Percentiles rank a stretch among this genome's conserved stretches.
phyloP scores from a whole-genome alignment of 2,888 invertebrate genomes.

The Blastobasis adustella region DNA sequence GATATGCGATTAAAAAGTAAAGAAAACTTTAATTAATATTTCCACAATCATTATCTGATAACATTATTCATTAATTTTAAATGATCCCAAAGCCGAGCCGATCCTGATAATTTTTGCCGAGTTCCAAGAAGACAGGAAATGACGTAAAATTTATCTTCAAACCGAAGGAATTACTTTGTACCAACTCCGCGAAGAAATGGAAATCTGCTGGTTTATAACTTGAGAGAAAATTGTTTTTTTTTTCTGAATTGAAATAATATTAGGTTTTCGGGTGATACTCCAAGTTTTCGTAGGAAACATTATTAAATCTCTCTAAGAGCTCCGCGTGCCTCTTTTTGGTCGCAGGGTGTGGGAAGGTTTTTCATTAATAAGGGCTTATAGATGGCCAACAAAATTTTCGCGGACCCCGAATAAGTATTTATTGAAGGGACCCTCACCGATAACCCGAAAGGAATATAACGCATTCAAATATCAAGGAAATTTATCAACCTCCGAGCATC shows the following conservation, averaged over 20 bases:
- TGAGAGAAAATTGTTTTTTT: slow-evolving; percentile 60
- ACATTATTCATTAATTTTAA: slow-evolving; percentile 75
- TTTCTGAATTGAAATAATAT: slow-evolving; percentile 52
- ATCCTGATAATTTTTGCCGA: slow-evolving; percentile 67
- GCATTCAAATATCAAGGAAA: slow-evolving; percentile 70
- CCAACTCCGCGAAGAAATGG: slow-evolving; percentile 60
- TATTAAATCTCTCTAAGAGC: slow-evolving; percentile 39
- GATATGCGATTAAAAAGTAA: slow-evolving; percentile 61
- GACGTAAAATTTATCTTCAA: slow-evolving; percentile 68
- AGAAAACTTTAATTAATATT: slow-evolving; percentile 71
- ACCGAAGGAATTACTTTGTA: slow-evolving; percentile 65
- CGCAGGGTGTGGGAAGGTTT: slow-evolving; percentile 24
- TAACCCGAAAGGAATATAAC: slow-evolving; percentile 59
- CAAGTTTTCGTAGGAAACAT: slow-evolving; percentile 44
- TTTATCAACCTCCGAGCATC: slow-evolving; percentile 63
- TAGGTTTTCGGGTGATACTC: slow-evolving; percentile 46
- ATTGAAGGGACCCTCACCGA: slow-evolving; percentile 48
- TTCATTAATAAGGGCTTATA: slow-evolving; percentile 52
- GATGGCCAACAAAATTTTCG: slow-evolving; percentile 39
- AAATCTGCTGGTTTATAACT: slow-evolving; percentile 68
- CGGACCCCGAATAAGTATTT: slow-evolving; percentile 38
- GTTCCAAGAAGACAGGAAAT: slow-evolving; percentile 61
- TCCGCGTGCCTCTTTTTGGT: slow-evolving; percentile 20
- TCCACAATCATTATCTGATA: slow-evolving; percentile 69
- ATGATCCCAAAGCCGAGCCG: slow-evolving; percentile 56